These are phyloP conservation scores for Polyergus mexicanus DNA, from an alignment of 1,140 invertebrate genomes.

Conservation along the genomic window DNA sequence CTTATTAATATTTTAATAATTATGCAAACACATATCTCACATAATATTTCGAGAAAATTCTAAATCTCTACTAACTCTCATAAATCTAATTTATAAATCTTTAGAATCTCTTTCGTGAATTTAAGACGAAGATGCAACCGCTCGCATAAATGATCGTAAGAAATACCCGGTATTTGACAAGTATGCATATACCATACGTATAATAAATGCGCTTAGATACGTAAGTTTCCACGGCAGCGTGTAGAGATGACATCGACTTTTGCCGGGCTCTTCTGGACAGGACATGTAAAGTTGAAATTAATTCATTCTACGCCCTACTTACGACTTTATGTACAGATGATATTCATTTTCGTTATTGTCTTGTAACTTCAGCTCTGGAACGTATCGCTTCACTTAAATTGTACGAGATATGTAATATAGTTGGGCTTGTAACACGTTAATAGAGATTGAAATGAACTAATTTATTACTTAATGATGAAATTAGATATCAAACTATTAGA, in stretches of 20 bases:
- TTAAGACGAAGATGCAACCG: conserved; percentile 3
- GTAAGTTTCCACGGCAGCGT: conserved; percentile 51
- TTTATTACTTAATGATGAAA: neutral
- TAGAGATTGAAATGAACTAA: too few species aligned
- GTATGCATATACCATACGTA: conserved; percentile 70
- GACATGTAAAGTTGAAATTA: conserved; percentile 75
- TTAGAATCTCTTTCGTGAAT: neutral
- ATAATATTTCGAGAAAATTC: neutral
- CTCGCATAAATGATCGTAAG: conserved; percentile 48
- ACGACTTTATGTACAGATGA: conserved; percentile 69
- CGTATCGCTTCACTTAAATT: conserved; percentile 77
- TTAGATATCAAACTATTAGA: neutral
- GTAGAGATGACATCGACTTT: conserved; percentile 8
- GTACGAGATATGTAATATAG: neutral
- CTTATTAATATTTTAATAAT: neutral
- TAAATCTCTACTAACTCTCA: too few species aligned
- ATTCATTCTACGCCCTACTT: conserved; percentile 78
- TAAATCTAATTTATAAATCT: neutral
- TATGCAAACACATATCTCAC: neutral
- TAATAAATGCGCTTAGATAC: conserved; percentile 59
- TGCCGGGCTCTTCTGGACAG: conserved; percentile 55
- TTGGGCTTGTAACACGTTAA: neutral
- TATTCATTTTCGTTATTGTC: conserved; percentile 77
- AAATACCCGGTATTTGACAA: conserved; percentile 47
- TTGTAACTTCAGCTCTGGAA: conserved; percentile 68